Evolutionary conservation across 2,113 vertebrate species (phyloP), one percentile per base, ranked within the genome.

Genomic region (Syngnathoides biaculeatus): DNA sequence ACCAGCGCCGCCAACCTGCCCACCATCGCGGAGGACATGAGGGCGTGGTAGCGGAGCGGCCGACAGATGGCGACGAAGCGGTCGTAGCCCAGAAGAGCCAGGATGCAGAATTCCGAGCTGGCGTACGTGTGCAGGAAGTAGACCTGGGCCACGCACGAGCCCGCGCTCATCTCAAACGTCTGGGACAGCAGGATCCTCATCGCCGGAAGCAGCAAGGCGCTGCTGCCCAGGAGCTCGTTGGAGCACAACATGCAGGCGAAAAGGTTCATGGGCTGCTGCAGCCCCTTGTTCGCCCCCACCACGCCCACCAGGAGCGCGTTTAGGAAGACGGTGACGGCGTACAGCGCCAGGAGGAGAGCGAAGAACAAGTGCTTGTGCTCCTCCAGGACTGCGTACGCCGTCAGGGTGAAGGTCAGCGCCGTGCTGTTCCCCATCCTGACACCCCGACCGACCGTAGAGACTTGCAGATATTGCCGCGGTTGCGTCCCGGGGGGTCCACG

Each of bases 191-290:
- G 81, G 19, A 79, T 0, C 22, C 14, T 24, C 81, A 85, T n/a
- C 2, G 64, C 5, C 12, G 78, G 20, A 20, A 85, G 89, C 0
- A 83, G 27, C 45, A 90, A 60, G 2, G 74, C 78, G 15, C 79
- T 82, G 19, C 78, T 80, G 35, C 89, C 87, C 1, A 80, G 89
- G 1, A 91, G 66, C 65, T 81, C 83, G 65, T 87, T 90, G 8
- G 69, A 11, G 19, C 81, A 81, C 39, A 90, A 65, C 69, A 87
- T 8, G 35, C 82, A 84, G 0, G 71, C 42, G 55, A 91, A 88
- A 2, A 88, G 8, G 15, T 87, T 86, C 88, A 91, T 90, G 1
- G 88, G 79, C 5, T 83, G 72, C 56, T 90, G 87, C 66, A 90
- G 1, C 1, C 66, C 35, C 55, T 64, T 80, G 64, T 86, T 81